A percentile compares a stretch with the other conserved stretches of the same genome.
Evolutionary conservation across 2,797 vertebrate species (phyloP).

Genomic region (Acanthornis magna): DNA sequence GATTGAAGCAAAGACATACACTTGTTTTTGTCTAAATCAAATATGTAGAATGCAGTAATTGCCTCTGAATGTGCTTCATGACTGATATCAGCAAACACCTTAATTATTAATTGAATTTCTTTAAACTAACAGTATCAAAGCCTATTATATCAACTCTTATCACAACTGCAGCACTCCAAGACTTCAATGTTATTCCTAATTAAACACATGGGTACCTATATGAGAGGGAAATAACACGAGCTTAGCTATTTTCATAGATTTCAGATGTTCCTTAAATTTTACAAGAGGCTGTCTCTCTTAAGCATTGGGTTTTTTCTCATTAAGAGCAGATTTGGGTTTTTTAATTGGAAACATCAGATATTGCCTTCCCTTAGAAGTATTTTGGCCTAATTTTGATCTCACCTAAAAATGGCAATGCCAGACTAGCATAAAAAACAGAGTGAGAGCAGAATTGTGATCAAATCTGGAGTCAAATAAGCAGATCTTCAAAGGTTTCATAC

Average conservation of each 20-base stretch:
- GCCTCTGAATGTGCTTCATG: conserved; percentile 5
- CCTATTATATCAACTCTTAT: conserved; percentile 38
- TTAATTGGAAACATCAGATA: neutral
- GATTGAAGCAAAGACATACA: neutral
- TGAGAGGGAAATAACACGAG: neutral
- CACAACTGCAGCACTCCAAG: conserved; percentile 12
- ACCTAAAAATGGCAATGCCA: neutral
- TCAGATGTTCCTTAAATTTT: neutral
- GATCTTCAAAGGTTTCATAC: neutral
- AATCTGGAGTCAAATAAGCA: neutral
- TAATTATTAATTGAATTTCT: conserved; percentile 56
- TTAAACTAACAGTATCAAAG: conserved; percentile 56
- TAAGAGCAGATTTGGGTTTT: neutral
- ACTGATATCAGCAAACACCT: conserved; percentile 33
- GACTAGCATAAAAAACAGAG: neutral
- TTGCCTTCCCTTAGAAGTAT: neutral
- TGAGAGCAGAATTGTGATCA: neutral
- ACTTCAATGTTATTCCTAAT: conserved; percentile 39
- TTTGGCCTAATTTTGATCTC: neutral
- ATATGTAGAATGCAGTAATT: conserved; percentile 3
- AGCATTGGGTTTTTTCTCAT: neutral
- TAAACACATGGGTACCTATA: conserved; percentile 27
- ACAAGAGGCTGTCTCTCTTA: neutral
- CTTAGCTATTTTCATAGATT: neutral
- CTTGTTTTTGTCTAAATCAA: conserved; percentile 20